Base-by-base conservation (phyloP, 2,797 vertebrate genomes). In the Halcyon chelicuti region DNA sequence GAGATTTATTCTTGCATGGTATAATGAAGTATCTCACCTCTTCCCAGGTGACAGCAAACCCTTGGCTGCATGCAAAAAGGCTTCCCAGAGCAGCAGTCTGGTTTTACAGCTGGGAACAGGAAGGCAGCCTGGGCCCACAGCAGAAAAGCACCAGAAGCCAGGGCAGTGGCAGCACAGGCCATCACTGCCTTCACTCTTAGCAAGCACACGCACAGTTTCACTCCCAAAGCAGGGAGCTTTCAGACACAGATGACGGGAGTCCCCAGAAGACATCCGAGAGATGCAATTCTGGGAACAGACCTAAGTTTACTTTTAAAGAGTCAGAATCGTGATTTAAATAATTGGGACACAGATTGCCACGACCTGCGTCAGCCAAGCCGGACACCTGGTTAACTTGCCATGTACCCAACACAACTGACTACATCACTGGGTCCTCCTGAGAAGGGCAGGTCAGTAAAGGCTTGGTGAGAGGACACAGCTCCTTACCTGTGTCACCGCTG, bases 401-500 rank as follows among this genome's bases (percentile, higher is more conserved):
- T 2, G 5, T 2, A 5, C 23, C 22, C 71, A 62, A 23, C 39
- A 70, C 40, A 26, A 31, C 6, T 20, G 20, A 23, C 33, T 49
- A 62, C 31, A 33, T 1, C 1, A 2, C 4, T 4, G 21, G 22
- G 67, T 52, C 28, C 4, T 42, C 37, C 33, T 5, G 26, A 40
- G 46, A 81, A 40, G 31, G 31, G 31, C 17, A 42, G 25, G 23
- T 17, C 22, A 55, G 75, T n/a, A 39, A 40, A 75, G 35, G 44
- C 42, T 65, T 8, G 31, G 23, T 3, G 35, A 73, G 51, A n/a
- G 13, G 10, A 31, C 51, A 37, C 46, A 46, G 57, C 55, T 60
- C 83, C 97, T 97, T 93, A 98, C 98, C 98, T 95, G 96, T 58
- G 51, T 97, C 96, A 23, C 94, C 29, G 7, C 98, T 98, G 97